These are phyloP conservation scores for Pristionchus maxplancki DNA, from an alignment of 2,888 invertebrate genomes.

Conservation along the genomic window DNA sequence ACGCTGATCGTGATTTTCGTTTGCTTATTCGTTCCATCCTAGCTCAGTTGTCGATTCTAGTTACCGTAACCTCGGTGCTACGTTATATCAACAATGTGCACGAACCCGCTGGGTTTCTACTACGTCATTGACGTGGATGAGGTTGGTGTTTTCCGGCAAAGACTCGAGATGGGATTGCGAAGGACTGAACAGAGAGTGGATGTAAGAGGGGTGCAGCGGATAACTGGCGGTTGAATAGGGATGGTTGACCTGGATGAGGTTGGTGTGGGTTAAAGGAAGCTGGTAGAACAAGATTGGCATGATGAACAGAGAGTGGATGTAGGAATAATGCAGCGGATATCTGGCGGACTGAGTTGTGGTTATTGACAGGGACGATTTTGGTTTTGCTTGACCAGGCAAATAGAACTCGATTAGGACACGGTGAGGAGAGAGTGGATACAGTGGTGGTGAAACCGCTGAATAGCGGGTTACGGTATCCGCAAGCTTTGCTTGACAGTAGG, in stretches of 20 bases:
- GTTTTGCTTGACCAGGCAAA: too few species aligned
- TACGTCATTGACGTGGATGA: slow-evolving; percentile 8
- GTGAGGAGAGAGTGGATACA: neutral
- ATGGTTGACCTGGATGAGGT: too few species aligned
- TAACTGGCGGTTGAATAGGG: neutral
- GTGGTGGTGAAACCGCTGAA: too few species aligned
- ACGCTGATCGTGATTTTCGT: too few species aligned
- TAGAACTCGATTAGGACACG: too few species aligned
- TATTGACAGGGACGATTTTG: too few species aligned
- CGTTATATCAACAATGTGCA: neutral
- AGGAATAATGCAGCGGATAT: neutral
- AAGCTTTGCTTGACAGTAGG: neutral
- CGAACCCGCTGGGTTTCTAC: slow-evolving; percentile 47
- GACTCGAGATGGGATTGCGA: too few species aligned
- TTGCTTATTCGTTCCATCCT: too few species aligned
- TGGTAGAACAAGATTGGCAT: too few species aligned
- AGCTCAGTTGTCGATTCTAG: neutral
- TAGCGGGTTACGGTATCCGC: neutral
- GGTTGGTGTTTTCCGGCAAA: too few species aligned
- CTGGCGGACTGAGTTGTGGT: too few species aligned
- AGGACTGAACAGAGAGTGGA: neutral
- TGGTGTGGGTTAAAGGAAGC: too few species aligned
- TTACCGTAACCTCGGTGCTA: neutral
- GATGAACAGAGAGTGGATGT: neutral
- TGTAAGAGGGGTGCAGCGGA: neutral